Evolutionary conservation across 2,797 vertebrate species (phyloP).

Genomic region (Dromococcyx pavoninus): DNA sequence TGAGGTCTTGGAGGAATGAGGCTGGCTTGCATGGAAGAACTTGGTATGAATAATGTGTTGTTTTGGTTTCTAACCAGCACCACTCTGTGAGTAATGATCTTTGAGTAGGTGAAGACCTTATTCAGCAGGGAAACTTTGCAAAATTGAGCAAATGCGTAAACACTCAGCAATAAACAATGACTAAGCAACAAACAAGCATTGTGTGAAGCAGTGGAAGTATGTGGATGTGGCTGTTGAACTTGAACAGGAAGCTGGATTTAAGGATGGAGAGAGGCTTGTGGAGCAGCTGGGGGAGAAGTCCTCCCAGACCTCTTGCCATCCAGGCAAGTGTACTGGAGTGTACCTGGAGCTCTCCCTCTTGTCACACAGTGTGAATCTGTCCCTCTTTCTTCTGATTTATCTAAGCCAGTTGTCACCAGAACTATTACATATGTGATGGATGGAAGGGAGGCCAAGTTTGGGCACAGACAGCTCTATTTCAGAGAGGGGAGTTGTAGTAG

Average conservation of each 20-base stretch:
- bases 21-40: background rate
- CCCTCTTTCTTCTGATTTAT: background rate
- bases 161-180: background rate
- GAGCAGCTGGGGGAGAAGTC: background rate
- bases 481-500: background rate
- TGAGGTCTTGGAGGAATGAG: background rate
- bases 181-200: background rate
- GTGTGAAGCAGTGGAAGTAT: accelerated
- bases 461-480: background rate
- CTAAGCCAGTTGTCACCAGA: background rate
- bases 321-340: background rate
- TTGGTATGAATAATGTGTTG: background rate
- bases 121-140: background rate
- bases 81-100: background rate
- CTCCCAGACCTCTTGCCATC: background rate
- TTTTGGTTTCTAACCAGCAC: background rate
- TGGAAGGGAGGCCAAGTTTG: background rate
- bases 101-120: background rate
- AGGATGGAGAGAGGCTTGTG: accelerated
- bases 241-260: background rate
- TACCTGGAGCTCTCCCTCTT: accelerated
- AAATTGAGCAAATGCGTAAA: background rate
- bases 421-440: background rate
- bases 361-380: accelerated
- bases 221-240: background rate